phyloP scores from a whole-genome alignment of 2,113 vertebrate species.

The Ginglymostoma cirratum region DNA sequence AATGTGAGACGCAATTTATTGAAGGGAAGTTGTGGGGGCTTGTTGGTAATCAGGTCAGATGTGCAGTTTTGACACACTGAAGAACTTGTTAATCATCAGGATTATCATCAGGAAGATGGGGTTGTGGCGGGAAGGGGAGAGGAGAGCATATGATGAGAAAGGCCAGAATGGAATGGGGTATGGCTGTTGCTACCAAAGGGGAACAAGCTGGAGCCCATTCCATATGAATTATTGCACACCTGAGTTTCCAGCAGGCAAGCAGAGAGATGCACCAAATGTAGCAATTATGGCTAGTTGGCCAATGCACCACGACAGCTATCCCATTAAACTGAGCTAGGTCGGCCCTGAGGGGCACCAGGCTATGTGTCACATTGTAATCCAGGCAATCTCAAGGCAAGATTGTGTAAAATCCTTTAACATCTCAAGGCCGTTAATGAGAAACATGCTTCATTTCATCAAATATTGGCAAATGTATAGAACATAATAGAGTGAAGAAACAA shows the following conservation, averaged over 20 bases:
- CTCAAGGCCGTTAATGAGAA: neutral
- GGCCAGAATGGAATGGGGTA: neutral
- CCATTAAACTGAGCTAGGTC: neutral
- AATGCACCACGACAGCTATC: too few species aligned
- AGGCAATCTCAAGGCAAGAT: too few species aligned
- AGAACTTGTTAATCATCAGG: too few species aligned
- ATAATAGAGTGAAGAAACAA: conserved; percentile 20
- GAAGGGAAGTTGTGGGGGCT: too few species aligned
- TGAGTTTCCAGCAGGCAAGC: neutral
- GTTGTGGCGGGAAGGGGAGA: too few species aligned
- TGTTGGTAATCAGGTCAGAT: too few species aligned
- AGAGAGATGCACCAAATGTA: neutral
- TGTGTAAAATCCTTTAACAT: neutral
- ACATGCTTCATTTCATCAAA: neutral
- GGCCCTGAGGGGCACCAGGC: neutral
- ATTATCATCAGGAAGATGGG: too few species aligned
- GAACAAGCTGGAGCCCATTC: too few species aligned
- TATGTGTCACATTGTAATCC: too few species aligned
- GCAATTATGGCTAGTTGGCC: neutral
- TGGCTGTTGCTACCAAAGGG: neutral
- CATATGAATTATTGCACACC: neutral
- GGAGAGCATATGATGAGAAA: neutral
- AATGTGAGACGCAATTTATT: neutral
- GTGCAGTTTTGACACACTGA: neutral
- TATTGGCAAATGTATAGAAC: neutral